Percentiles rank a stretch among this genome's conserved stretches.
These are phyloP conservation scores for Schizotus pectinicornis DNA, from an alignment of 2,888 invertebrate genomes.

Conservation along the genomic window DNA sequence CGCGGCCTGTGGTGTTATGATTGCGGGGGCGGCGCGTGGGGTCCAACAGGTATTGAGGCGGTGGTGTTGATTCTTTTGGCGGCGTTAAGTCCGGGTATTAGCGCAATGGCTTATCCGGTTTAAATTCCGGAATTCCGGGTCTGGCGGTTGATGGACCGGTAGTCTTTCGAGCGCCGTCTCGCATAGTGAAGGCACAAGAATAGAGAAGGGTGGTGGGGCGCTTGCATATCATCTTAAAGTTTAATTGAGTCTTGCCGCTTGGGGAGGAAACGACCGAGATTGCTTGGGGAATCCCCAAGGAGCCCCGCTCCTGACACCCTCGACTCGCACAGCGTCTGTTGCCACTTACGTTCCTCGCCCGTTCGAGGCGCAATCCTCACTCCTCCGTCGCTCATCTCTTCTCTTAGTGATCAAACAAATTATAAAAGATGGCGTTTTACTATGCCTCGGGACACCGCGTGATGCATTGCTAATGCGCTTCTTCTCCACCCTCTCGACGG, in stretches of 20 bases:
- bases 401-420: slow-evolving; percentile 57
- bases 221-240: slow-evolving; percentile 72
- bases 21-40: too few species aligned
- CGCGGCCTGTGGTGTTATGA: too few species aligned
- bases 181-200: slow-evolving; percentile 30
- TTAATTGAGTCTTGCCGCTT: slow-evolving; percentile 67
- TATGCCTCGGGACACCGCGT: slow-evolving; percentile 34
- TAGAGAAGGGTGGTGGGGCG: slow-evolving; percentile 46
- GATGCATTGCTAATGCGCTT: slow-evolving; percentile 38
- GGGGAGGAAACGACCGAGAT: slow-evolving; percentile 47
- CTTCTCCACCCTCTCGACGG: slow-evolving; percentile 24
- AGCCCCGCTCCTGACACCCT: slow-evolving; percentile 59
- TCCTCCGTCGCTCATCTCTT: slow-evolving; percentile 42
- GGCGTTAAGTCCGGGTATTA: too few species aligned
- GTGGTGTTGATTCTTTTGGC: too few species aligned
- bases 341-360: slow-evolving; percentile 45
- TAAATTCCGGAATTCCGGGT: slow-evolving; percentile 42
- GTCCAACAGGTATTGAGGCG: too few species aligned
- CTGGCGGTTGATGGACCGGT: slow-evolving; percentile 41
- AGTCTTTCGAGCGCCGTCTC: slow-evolving; percentile 27
- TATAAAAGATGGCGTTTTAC: slow-evolving; percentile 55
- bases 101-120: slow-evolving; percentile 12
- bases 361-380: slow-evolving; percentile 41
- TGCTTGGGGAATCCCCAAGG: slow-evolving; percentile 59
- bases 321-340: slow-evolving; percentile 43